These are phyloP conservation scores for Corbicula japonica DNA, from an alignment of 2,888 invertebrate genomes.

Conservation along the genomic window DNA sequence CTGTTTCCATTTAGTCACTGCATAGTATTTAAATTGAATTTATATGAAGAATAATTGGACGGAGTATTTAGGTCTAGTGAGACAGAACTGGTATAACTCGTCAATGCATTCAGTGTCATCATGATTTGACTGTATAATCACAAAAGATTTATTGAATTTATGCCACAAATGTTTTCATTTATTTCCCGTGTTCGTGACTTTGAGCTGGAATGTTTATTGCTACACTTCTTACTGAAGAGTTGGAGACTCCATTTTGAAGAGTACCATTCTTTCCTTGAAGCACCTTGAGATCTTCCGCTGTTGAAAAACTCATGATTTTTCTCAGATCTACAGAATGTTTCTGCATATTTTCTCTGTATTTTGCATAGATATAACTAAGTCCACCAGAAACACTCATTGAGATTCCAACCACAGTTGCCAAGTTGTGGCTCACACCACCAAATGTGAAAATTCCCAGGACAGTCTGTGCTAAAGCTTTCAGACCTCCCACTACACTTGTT, in stretches of 20 bases:
- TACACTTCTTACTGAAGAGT: conserved; percentile 18
- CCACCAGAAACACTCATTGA: conserved; percentile 85
- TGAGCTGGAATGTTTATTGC: not conserved
- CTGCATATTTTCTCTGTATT: conserved; percentile 80
- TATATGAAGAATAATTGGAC: no score
- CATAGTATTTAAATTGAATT: no score
- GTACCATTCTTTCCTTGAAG: conserved; percentile 7
- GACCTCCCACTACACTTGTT: conserved; percentile 86
- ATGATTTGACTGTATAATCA: no score
- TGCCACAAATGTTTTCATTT: no score
- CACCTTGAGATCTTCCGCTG: conserved; percentile 69
- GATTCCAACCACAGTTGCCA: conserved; percentile 85
- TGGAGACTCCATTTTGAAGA: conserved; percentile 10
- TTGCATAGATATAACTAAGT: conserved; percentile 85
- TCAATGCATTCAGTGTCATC: no score
- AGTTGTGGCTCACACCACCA: conserved; percentile 86
- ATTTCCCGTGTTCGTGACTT: no score
- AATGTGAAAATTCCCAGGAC: conserved; percentile 86
- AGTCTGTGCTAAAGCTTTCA: conserved; percentile 87
- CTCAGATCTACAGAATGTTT: conserved; percentile 63
- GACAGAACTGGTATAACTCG: no score
- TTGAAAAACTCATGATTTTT: conserved; percentile 76
- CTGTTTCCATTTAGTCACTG: no score
- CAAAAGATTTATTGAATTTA: no score
- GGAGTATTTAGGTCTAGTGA: no score